Evolutionary conservation across 1,140 invertebrate species (phyloP), one percentile per base, ranked within the genome.

Genomic region (Pseudachorutes palmiensis): DNA sequence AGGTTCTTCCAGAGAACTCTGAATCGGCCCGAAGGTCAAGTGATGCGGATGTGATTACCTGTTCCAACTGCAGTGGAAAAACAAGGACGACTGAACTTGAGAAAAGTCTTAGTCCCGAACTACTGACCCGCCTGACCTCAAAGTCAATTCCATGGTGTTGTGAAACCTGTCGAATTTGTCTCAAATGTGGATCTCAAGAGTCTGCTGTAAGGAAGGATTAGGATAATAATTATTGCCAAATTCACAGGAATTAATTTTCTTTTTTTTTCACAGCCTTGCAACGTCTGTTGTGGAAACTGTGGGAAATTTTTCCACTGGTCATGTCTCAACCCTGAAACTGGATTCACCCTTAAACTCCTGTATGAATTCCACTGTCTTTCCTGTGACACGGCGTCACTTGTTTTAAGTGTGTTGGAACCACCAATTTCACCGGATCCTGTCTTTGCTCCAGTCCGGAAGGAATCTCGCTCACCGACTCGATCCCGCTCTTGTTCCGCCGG

Each of bases 281-380:
- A 22, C 19, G 14, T 60, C 41, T 57, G 59, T 45, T 70, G 68
- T 48, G 41, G 64, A 36, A 29, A 66, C 55, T 70, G 68, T 41
- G 64, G 68, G 22, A 66, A 64, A 59, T 36, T 58, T 45, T 62
- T 70, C 59, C 68, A 70, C 66, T 29, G 45, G 31, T 29, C 32
- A 9, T 61, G 59, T 61, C 5, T 61, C 2, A 19, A 29, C 31
- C 24, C 59, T 9, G 29, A 5, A 28, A 30, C 9, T 33, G 28
- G 5, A 16, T 61, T 30, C 29, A 30, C 9, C 22, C 3, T 9
- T 31, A 12, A 33, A 61, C 36, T 41, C 36, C 36, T 41, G 9
- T 12, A 61, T 29, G 16, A 2, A 9, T 3, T 61, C 9, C 16
- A 61, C 12, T 61, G 59, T 33, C 59, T 28, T 61, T 16, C 59